Conservation (phyloP, 2,113 vertebrate species). For the Otus sunia region DNA sequence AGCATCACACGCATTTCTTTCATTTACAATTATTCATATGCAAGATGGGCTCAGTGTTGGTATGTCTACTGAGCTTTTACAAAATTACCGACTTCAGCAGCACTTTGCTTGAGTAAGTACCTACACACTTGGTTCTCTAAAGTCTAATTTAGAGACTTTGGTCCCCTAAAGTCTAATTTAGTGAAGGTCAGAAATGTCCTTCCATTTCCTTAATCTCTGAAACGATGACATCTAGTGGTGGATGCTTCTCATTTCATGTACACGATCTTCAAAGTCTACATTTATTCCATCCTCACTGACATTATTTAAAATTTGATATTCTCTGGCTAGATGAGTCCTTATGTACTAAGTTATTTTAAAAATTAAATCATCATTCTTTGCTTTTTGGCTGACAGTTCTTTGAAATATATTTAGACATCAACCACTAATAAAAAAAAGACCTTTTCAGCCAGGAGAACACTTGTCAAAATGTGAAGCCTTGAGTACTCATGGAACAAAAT, state of each 20-base stretch:
- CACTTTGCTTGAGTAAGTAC: background rate
- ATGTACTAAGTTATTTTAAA: background rate
- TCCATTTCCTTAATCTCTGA: background rate
- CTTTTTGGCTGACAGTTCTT: background rate
- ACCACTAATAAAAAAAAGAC: background rate
- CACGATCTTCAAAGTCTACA: background rate
- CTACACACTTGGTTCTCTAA: background rate
- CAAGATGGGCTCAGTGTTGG: background rate
- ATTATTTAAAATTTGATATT: background rate
- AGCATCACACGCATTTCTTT: background rate
- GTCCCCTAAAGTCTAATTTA: background rate
- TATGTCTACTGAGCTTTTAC: background rate
- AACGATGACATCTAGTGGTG: conserved; percentile 52
- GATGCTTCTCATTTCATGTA: background rate
- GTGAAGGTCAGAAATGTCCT: background rate
- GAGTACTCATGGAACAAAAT: background rate
- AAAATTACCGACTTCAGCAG: background rate
- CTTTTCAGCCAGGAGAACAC: background rate
- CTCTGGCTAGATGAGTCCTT: background rate
- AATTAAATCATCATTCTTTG: background rate
- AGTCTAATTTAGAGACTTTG: background rate
- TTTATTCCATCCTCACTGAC: background rate
- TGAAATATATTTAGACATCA: background rate
- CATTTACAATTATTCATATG: background rate
- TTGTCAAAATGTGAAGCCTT: conserved; percentile 10